A percentile compares a stretch with the other conserved stretches of the same genome.
phyloP scores from a whole-genome alignment of 92 coral and sea anemone species.

The Bergia sp. region DNA sequence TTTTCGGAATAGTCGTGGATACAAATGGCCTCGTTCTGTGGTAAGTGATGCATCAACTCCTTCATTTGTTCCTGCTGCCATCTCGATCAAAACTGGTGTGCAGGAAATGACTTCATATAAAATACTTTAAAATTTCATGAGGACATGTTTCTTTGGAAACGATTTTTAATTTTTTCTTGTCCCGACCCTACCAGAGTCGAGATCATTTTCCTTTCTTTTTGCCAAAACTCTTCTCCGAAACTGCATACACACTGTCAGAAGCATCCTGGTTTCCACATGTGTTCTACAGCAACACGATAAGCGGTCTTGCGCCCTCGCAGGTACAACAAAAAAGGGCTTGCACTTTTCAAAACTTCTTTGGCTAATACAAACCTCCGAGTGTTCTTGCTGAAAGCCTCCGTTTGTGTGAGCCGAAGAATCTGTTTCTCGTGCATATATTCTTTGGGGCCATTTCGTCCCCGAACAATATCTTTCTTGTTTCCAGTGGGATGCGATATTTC shows the following conservation, averaged over 20 bases:
- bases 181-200: neutral
- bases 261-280: neutral
- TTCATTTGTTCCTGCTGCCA: too few relatives aligned
- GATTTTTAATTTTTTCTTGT: neutral
- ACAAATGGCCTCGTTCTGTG: too few relatives aligned
- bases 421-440: slow-evolving; percentile 6
- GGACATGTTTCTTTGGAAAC: neutral
- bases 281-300: too few relatives aligned
- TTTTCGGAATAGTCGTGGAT: too few relatives aligned
- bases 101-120: too few relatives aligned
- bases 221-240: neutral
- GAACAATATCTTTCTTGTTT: neutral
- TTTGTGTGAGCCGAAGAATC: neutral
- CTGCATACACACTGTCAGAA: neutral
- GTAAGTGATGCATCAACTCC: too few relatives aligned
- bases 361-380: neutral
- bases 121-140: neutral
- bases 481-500: neutral
- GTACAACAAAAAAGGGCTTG: too few relatives aligned
- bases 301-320: too few relatives aligned
- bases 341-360: too few relatives aligned
- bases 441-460: neutral
- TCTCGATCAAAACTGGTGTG: too few relatives aligned
- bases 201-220: neutral
- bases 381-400: neutral